phyloP scores from a whole-genome alignment of 2,113 vertebrate species.

The Falco punctatus region DNA sequence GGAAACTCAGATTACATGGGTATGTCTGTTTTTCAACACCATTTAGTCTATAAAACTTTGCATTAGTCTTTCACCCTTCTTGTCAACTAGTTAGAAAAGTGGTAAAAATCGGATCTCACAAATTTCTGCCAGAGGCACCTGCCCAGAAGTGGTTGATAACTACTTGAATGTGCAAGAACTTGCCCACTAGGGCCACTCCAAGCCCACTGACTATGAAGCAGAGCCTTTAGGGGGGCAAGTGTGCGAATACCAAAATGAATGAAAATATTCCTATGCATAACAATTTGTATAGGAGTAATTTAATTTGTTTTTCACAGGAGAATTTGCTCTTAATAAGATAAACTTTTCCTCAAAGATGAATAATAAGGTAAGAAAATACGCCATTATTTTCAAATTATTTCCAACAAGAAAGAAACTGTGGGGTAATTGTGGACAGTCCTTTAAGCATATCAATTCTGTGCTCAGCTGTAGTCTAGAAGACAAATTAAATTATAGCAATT shows the following conservation, averaged over 20 bases:
- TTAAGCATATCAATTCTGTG: neutral
- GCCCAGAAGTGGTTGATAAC: neutral
- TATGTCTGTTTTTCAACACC: neutral
- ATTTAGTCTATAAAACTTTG: neutral
- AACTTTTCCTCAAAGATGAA: neutral
- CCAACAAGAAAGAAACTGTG: neutral
- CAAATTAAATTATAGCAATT: neutral
- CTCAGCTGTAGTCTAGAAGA: neutral
- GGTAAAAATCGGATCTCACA: neutral
- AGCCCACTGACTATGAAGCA: neutral
- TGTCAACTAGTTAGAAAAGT: constrained; percentile 24
- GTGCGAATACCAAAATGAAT: neutral
- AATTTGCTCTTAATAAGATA: neutral
- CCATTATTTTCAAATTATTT: neutral
- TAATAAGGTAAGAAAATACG: neutral
- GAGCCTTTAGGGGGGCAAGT: neutral
- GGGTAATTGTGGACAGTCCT: neutral
- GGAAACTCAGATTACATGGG: neutral
- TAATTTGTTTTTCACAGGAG: neutral
- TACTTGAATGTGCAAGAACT: neutral
- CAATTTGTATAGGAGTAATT: neutral
- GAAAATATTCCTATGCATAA: neutral
- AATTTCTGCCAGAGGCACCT: neutral
- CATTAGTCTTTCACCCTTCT: constrained; percentile 12
- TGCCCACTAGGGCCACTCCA: neutral